A percentile compares a stretch with the other conserved stretches of the same genome.
These are phyloP conservation scores for Nycticryphes semicollaris DNA, from an alignment of 2,113 vertebrate genomes.

Conservation along the genomic window DNA sequence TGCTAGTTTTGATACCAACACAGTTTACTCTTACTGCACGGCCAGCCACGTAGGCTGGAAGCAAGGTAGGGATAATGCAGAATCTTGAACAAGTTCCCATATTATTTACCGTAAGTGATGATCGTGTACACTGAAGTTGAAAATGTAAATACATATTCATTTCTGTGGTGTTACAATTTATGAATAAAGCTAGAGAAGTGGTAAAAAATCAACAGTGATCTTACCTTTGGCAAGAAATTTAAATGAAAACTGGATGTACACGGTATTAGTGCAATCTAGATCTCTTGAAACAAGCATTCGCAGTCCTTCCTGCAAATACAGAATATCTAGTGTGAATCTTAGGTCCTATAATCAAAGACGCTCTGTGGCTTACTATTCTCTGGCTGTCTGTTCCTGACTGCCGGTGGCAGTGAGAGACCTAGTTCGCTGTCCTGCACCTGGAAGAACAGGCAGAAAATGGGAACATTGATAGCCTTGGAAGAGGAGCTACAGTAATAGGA, in stretches of 20 bases:
- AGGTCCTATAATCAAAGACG: not conserved
- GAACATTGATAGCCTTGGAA: not conserved
- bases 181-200: not conserved
- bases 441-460: not conserved
- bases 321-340: not conserved
- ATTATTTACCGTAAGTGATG: not conserved
- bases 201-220: not conserved
- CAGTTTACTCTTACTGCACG: not conserved
- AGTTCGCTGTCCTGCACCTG: not conserved
- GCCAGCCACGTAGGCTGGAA: not conserved
- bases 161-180: not conserved
- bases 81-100: not conserved
- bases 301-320: constrained; percentile 87
- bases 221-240: constrained; percentile 97
- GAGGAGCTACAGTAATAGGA: not conserved
- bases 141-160: not conserved
- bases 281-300: constrained; percentile 94
- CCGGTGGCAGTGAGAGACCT: not conserved
- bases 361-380: not conserved
- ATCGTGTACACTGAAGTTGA: not conserved
- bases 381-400: not conserved
- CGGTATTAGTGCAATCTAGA: constrained; percentile 89
- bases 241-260: constrained; percentile 96
- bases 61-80: not conserved
- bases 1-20: not conserved